A percentile compares a stretch with the other conserved stretches of the same genome.
Evolutionary conservation across 2,888 invertebrate genomes (phyloP).

Genomic region (Trissolcus brochymenae): DNA sequence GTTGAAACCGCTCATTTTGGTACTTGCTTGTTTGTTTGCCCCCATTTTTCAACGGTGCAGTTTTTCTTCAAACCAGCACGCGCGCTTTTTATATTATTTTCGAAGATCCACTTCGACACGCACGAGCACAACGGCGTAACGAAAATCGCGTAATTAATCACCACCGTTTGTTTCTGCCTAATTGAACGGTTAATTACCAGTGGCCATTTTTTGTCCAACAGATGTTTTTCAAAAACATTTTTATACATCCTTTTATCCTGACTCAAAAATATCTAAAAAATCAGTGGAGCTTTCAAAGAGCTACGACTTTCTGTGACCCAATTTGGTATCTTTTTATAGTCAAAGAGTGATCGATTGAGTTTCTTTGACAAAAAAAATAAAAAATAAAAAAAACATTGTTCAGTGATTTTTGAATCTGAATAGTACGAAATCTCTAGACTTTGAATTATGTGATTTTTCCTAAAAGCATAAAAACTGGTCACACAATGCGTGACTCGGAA

Average conservation of each 20-base stretch:
- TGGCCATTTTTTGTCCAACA: neutral
- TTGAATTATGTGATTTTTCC: constrained; percentile 8
- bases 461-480: neutral
- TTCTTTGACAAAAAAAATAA: no score
- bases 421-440: constrained; percentile 1
- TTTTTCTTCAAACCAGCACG: constrained; percentile 28
- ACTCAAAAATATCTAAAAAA: neutral
- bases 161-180: neutral
- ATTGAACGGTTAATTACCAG: neutral
- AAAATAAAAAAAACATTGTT: no score
- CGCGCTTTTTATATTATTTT: constrained; percentile 25
- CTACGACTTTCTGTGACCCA: no score
- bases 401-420: constrained; percentile 2
- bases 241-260: neutral
- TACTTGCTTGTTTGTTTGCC: no score
- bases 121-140: constrained; percentile 33
- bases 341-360: no score
- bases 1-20: no score
- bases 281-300: neutral
- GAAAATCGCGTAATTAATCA: constrained; percentile 10
- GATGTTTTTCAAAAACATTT: neutral
- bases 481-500: neutral
- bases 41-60: neutral
- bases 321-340: no score
- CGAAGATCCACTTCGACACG: constrained; percentile 31